Evolutionary conservation across 2,113 vertebrate species (phyloP), one percentile per base, ranked within the genome.

Genomic region (Brachionichthys hirsutus): DNA sequence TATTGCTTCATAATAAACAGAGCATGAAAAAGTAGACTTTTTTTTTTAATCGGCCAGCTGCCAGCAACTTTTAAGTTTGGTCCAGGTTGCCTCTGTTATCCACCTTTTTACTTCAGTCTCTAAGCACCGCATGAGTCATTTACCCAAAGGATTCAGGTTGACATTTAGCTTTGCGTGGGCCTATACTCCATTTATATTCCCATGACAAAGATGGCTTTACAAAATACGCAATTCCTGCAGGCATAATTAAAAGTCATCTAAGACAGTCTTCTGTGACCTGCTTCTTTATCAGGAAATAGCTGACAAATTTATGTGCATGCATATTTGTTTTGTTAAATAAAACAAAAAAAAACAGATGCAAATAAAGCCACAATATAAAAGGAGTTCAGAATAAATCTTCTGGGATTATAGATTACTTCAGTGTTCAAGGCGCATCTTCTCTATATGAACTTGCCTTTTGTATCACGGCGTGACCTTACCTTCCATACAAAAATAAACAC

Each of bases 401-500:
- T 30, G 24, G 3, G 8, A 52, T 54, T 43, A 20, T 4, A 24
- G 42, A 20, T 70, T 36, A 70, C 46, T 59, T 72, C 62, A 60
- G 48, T 43, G 50, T 52, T 49, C 11, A 56, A 20, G 30, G 54
- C 71, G n/a, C 57, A 59, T 78, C 70, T 65, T 43, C 47, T 49
- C 24, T 44, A 46, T 42, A 67, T 46, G 45, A 77, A 54, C 51
- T 68, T 53, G 42, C 67, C 62, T 52, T 70, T 62, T 67, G 68
- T 65, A 76, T 62, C 75, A 71, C 57, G 62, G 42, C 35, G 52
- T 82, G 81, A 85, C 77, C 85, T 87, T 84, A 82, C 44, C 64
- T 81, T 74, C 83, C 74, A 83, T 75, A 78, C 68, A 67, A 81
- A 84, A 85, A 85, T 73, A 85, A 84, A 84, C 75, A 81, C 66